Base-by-base conservation (phyloP, 2,888 invertebrate species). In the Eristalinus sepulchralis region DNA sequence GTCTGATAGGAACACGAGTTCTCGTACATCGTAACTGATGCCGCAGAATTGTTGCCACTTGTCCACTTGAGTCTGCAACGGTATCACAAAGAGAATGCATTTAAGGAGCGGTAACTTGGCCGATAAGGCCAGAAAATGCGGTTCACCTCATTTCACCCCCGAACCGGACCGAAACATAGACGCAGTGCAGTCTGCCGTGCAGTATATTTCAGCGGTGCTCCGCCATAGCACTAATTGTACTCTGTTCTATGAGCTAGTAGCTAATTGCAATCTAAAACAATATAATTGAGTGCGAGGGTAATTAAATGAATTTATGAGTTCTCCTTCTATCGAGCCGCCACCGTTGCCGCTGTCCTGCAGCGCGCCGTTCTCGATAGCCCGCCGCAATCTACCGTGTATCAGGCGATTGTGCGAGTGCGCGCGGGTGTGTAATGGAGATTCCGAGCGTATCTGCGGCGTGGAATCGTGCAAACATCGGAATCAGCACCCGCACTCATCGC, bases 1-100 rank as follows among this genome's bases (percentile, higher is more conserved):
- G 96, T 96, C 92, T 97, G 97, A 94, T 97, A 97, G 93, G 97
- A 97, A 94, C 97, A 97, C 91, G 97, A 97, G 94, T 97, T 97
- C 94, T 97, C 97, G 95, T 97, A 97, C 97, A 97, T 97, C 88
- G 89, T 88, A 62, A 81, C 79, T 83, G 86, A 83, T 83, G 83
- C 39, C 82, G 83, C 27, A 67, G 83, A 86, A 83, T 79, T 67
- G 67, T 78, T 82, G 70, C 85, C 89, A 60, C 91, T 90, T 88
- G 91, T 91, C 91, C 92, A 91, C 92, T 91, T 91, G 90, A 91
- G 90, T 91, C 91, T 91, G 88, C 6, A 70, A 77, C 53, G 53
- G 47, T 62, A 75, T 22, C 62, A 24, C 55, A 47, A 10, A 67
- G 36, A 59, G 55, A 64, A 47, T 33, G 24, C n/a, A 31, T 57